Evolutionary conservation across 2,888 invertebrate species (phyloP).

Genomic region (Chrysolina oricalcia): DNA sequence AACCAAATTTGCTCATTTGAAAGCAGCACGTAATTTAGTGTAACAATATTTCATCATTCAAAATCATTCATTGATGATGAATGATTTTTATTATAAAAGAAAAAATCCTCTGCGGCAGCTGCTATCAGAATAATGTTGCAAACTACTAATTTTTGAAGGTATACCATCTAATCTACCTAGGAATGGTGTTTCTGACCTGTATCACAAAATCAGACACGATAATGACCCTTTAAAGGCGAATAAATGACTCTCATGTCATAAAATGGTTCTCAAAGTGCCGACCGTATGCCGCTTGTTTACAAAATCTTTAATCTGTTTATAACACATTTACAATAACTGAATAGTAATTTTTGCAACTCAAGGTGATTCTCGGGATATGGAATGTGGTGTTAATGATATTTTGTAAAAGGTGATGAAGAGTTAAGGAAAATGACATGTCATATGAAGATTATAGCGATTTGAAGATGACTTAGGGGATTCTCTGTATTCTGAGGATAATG

Average conservation of each 20-base stretch:
- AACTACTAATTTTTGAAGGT: neutral
- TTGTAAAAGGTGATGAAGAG: too few relatives aligned
- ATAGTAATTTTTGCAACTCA: neutral
- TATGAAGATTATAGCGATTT: too few relatives aligned
- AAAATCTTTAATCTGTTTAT: slow-evolving; percentile 10
- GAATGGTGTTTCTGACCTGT: slow-evolving; percentile 1
- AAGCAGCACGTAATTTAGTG: too few relatives aligned
- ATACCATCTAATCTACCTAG: neutral
- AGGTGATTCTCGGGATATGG: neutral
- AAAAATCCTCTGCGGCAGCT: neutral
- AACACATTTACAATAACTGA: neutral
- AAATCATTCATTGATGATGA: too few relatives aligned
- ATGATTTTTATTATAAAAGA: too few relatives aligned
- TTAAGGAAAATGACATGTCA: too few relatives aligned
- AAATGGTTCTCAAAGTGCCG: slow-evolving; percentile 7
- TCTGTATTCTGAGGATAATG: too few relatives aligned
- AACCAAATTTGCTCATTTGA: too few relatives aligned
- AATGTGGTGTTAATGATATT: neutral
- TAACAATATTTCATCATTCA: too few relatives aligned
- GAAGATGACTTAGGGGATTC: too few relatives aligned
- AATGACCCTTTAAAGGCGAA: slow-evolving; percentile 4
- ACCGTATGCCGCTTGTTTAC: slow-evolving; percentile 11
- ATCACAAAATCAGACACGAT: slow-evolving; percentile 8
- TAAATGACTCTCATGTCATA: slow-evolving; percentile 16
- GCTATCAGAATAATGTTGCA: neutral